Base-by-base conservation (phyloP, 2,888 invertebrate genomes). In the Hermaeophaga mercurialis region DNA sequence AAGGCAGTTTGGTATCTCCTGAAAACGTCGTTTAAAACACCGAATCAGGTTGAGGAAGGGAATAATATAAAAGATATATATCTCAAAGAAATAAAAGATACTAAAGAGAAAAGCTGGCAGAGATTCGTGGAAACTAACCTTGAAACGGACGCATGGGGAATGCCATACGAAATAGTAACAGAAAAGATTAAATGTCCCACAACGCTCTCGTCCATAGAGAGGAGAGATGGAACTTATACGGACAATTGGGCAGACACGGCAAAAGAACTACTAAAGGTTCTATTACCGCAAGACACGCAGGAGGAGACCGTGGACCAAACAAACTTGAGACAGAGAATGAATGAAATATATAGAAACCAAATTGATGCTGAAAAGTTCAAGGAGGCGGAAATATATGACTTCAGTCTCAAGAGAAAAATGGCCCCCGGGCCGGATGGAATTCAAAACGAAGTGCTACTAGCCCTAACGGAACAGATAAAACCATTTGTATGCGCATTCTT, bases 1-100 rank as follows among this genome's bases (percentile, higher is more conserved):
- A 48, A 36, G 14, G 48, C 34, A 2, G 22, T 36, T 22, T 36
- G 48, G 38, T 11, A 22, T 18, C 1, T 6, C 7, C 71, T 74
- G 4, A 78, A 77, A 45, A 58, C 69, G 17, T n/a, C n/a, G n/a
- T n/a, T n/a, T n/a, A n/a, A n/a, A n/a, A n/a, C n/a, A n/a, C n/a
- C n/a, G n/a, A n/a, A n/a, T n/a, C n/a, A n/a, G n/a, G n/a, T n/a
- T n/a, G n/a, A n/a, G n/a, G n/a, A n/a, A n/a, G n/a, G n/a, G n/a
- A n/a, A n/a, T 12, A 22, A 22, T 6, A 22, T 5, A 6, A 22
- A 22, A 22, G 22, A 6, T 6, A 22, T 6, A 28, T 28, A 28
- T 17, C 8, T 17, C 11, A 33, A 12, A 17, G 24, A 38, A 12
- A 49, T 38, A 1, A 18, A 15, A 1, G 39, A 26, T 28, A 49